Evolutionary conservation across 2,113 vertebrate genomes (phyloP).

Genomic region (Microtus pennsylvanicus): DNA sequence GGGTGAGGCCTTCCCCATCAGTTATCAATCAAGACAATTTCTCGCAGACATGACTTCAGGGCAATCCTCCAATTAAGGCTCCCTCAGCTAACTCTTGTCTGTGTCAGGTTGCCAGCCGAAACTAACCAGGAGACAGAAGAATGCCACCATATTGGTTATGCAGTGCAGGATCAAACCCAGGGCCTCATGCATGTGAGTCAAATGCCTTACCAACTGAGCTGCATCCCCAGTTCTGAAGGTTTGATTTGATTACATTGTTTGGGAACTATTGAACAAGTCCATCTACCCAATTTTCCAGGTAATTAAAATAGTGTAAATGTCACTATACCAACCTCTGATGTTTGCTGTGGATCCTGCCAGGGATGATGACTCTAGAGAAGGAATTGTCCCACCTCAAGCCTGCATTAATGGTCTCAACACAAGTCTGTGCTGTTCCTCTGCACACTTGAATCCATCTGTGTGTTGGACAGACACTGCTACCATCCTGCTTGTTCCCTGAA

Average conservation of each 20-base stretch:
- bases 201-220: background rate
- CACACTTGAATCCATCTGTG: background rate
- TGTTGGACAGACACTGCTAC: background rate
- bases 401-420: slow-evolving; percentile 36
- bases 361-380: slow-evolving; percentile 78
- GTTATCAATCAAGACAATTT: background rate
- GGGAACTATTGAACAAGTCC: slow-evolving; percentile 82
- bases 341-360: slow-evolving; percentile 83
- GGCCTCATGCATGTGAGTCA: background rate
- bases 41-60: background rate
- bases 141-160: background rate
- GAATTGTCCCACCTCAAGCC: slow-evolving; percentile 58
- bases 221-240: slow-evolving; percentile 52
- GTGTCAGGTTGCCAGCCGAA: background rate
- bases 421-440: background rate
- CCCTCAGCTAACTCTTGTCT: background rate
- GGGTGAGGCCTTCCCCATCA: background rate
- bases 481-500: background rate
- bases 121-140: background rate
- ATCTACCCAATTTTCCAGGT: slow-evolving; percentile 83
- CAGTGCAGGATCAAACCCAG: background rate
- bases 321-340: slow-evolving; percentile 80
- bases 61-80: background rate
- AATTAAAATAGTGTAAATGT: slow-evolving; percentile 88
- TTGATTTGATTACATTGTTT: slow-evolving; percentile 83